A percentile compares a stretch with the other conserved stretches of the same genome.
Conservation (phyloP, 1,140 invertebrate genomes). For the Hyphantria cunea region DNA sequence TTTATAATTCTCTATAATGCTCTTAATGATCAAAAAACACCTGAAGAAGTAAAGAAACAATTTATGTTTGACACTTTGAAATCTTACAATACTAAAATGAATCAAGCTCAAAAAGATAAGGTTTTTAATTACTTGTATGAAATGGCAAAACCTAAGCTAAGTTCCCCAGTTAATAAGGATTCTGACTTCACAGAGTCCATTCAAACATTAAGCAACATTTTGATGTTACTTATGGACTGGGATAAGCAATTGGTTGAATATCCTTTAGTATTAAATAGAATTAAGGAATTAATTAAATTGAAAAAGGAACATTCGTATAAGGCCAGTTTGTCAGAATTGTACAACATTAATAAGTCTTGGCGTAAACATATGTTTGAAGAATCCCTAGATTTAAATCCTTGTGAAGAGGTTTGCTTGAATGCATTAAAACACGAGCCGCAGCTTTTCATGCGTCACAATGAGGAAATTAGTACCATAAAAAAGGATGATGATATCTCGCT, state of each 20-base stretch:
- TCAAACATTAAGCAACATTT: constrained; percentile 31
- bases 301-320: constrained; percentile 46
- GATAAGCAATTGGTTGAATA: constrained; percentile 49
- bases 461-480: constrained; percentile 35
- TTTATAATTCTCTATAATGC: constrained; percentile 51
- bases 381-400: constrained; percentile 45
- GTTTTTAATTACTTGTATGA: constrained; percentile 55
- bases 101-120: constrained; percentile 42
- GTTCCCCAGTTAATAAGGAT: constrained; percentile 34
- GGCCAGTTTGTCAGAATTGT: constrained; percentile 41
- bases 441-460: constrained; percentile 41
- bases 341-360: constrained; percentile 57
- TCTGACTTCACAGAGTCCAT: constrained; percentile 38
- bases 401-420: constrained; percentile 54
- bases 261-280: constrained; percentile 44
- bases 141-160: constrained; percentile 35
- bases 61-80: constrained; percentile 52
- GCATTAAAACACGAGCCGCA: constrained; percentile 58
- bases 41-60: constrained; percentile 44
- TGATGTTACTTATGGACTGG: constrained; percentile 53
- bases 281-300: constrained; percentile 48
- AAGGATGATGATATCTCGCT: constrained; percentile 40
- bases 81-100: constrained; percentile 39
- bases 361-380: constrained; percentile 54
- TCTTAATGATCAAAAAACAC: constrained; percentile 39